Evolutionary conservation across 1,140 invertebrate species (phyloP).

Genomic region (Dendroctonus valens): DNA sequence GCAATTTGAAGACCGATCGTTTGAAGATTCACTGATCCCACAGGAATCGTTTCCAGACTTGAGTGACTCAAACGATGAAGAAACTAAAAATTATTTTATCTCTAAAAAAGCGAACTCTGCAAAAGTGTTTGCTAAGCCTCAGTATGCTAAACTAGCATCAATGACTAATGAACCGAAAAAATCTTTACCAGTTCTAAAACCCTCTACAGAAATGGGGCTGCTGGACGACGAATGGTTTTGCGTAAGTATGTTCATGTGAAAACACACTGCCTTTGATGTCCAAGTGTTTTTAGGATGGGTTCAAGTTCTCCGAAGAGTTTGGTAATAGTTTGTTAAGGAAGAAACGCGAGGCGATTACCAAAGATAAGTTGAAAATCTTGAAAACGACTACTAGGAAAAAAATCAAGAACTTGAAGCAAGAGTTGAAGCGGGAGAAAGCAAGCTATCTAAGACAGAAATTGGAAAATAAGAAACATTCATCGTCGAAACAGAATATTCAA

Average conservation of each 20-base stretch:
- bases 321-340: not conserved
- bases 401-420: not conserved
- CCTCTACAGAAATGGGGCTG: not conserved
- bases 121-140: too few relatives aligned
- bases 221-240: conserved; percentile 1
- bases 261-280: not conserved
- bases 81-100: not conserved
- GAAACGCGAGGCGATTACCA: too few relatives aligned
- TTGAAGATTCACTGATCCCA: conserved; percentile 12
- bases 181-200: not conserved
- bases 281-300: not conserved
- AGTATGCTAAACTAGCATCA: too few relatives aligned
- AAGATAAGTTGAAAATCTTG: not conserved
- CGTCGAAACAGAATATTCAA: not conserved
- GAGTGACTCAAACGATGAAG: not conserved
- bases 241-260: not conserved
- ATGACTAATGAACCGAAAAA: too few relatives aligned
- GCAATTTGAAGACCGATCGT: conserved; percentile 7
- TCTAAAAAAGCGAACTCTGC: too few relatives aligned
- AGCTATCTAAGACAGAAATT: conserved; percentile 12
- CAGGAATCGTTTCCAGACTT: conserved; percentile 4
- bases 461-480: not conserved
- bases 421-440: conserved; percentile 8
- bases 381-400: not conserved
- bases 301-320: not conserved